These are phyloP conservation scores for Falco punctatus DNA, from an alignment of 2,113 vertebrate genomes.

Conservation along the genomic window DNA sequence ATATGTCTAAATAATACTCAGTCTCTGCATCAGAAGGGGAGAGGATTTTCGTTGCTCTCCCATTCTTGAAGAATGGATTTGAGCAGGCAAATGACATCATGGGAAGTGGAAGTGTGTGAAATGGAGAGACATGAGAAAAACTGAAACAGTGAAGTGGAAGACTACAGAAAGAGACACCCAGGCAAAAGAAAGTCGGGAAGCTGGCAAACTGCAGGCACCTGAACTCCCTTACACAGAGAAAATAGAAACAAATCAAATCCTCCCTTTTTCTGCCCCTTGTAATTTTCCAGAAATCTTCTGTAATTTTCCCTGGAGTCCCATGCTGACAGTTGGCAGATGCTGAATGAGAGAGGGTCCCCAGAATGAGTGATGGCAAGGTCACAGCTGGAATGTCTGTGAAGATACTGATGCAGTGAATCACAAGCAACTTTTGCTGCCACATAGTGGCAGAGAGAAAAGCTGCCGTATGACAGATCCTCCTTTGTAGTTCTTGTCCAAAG, in stretches of 20 bases:
- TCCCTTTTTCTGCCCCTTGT: conserved; percentile 36
- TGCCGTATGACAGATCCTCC: neutral
- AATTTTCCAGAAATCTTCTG: conserved; percentile 57
- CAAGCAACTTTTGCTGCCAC: conserved; percentile 44
- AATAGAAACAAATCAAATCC: conserved; percentile 42
- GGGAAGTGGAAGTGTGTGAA: neutral
- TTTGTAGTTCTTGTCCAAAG: neutral
- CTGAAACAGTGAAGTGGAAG: neutral
- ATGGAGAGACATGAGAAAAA: neutral
- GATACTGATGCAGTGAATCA: neutral
- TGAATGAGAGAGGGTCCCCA: conserved; percentile 24
- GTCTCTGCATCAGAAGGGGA: neutral
- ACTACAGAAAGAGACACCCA: neutral
- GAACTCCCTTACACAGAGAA: neutral
- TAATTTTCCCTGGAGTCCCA: conserved; percentile 49
- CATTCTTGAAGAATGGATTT: neutral
- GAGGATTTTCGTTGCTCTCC: neutral
- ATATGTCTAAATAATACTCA: neutral
- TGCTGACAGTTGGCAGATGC: conserved; percentile 65
- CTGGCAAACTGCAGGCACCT: neutral
- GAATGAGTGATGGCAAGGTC: conserved; percentile 34
- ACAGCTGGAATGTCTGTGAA: conserved; percentile 49
- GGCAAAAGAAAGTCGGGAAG: neutral
- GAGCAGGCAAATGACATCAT: neutral
- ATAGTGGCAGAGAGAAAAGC: conserved; percentile 28